These are phyloP conservation scores for Dunckerocampus dactyliophorus DNA, from an alignment of 2,113 vertebrate species.

Conservation along the genomic window DNA sequence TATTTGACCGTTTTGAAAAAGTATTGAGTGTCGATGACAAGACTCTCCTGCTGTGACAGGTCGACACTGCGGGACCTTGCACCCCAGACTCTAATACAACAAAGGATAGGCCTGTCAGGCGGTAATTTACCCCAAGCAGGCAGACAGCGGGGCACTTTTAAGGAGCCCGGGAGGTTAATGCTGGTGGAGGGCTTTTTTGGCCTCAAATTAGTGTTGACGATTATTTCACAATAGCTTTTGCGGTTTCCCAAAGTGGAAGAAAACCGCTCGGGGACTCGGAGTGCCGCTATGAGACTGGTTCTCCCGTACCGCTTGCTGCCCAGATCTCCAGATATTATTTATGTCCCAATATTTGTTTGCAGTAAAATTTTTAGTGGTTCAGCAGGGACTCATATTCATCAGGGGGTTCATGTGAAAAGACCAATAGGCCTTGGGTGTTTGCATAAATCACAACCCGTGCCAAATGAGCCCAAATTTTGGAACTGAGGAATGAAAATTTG, in stretches of 20 bases:
- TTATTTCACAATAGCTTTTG: conserved; percentile 38
- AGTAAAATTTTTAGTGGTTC: conserved; percentile 63
- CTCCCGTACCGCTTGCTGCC: conserved; percentile 58
- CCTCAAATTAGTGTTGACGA: conserved; percentile 29
- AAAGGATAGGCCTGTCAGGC: conserved; percentile 58
- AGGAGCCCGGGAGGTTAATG: conserved; percentile 31
- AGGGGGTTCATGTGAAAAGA: conserved; percentile 67
- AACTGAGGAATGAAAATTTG: conserved; percentile 41
- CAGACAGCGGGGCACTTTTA: conserved; percentile 33
- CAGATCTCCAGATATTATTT: conserved; percentile 59
- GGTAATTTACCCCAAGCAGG: conserved; percentile 58
- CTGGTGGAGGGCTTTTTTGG: conserved; percentile 25
- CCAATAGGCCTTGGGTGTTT: conserved; percentile 55
- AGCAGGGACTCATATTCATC: conserved; percentile 60
- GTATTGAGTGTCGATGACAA: conserved; percentile 71
- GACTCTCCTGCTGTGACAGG: conserved; percentile 63
- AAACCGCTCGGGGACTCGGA: conserved; percentile 12
- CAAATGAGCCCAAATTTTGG: conserved; percentile 55
- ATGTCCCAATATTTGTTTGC: conserved; percentile 67
- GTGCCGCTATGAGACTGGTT: conserved; percentile 29
- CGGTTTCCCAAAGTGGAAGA: conserved; percentile 21
- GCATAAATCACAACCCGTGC: conserved; percentile 64
- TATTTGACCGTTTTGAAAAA: conserved; percentile 57
- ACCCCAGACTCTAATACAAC: conserved; percentile 67
- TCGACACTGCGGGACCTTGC: conserved; percentile 55